Percentiles rank a stretch among this genome's conserved stretches.
Evolutionary conservation across 2,888 invertebrate species (phyloP).

Genomic region (Steinernema carpocapsae): DNA sequence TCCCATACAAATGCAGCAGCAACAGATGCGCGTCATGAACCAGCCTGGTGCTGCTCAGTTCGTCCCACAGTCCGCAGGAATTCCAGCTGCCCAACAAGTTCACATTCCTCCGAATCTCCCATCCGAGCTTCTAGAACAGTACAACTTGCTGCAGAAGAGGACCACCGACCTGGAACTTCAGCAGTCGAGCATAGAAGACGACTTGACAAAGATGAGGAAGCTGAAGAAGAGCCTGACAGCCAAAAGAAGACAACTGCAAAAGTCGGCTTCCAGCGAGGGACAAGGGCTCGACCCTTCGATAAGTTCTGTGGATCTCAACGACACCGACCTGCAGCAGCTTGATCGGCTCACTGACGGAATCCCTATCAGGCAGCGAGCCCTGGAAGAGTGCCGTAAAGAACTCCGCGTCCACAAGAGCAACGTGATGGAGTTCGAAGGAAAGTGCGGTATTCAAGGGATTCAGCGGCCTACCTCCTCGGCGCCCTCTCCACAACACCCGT

Average conservation of each 20-base stretch:
- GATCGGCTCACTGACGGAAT: slow-evolving; percentile 42
- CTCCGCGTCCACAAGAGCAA: slow-evolving; percentile 18
- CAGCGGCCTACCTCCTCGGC: not conserved
- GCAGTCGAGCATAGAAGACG: slow-evolving; percentile 43
- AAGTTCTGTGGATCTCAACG: slow-evolving; percentile 42
- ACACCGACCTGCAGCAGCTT: slow-evolving; percentile 43
- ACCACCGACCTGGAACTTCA: slow-evolving; percentile 37
- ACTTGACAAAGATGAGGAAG: slow-evolving; percentile 53
- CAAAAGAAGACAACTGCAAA: slow-evolving; percentile 55
- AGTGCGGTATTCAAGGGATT: slow-evolving; percentile 35
- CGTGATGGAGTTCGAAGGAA: slow-evolving; percentile 41
- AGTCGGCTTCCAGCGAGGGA: slow-evolving; percentile 43
- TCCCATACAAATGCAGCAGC: slow-evolving; percentile 23
- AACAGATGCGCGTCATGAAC: not conserved
- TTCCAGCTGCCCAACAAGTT: not conserved
- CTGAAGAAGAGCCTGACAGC: slow-evolving; percentile 65
- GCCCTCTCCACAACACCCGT: not conserved
- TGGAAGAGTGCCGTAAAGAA: slow-evolving; percentile 1
- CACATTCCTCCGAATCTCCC: slow-evolving; percentile 18
- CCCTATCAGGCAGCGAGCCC: slow-evolving; percentile 40
- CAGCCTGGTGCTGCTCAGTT: not conserved
- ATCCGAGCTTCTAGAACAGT: slow-evolving; percentile 32
- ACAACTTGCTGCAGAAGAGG: slow-evolving; percentile 38
- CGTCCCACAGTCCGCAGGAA: not conserved
- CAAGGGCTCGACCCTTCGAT: slow-evolving; percentile 33